phyloP scores from a whole-genome alignment of 2,888 invertebrate species.

The Philhelius pedissequus region DNA sequence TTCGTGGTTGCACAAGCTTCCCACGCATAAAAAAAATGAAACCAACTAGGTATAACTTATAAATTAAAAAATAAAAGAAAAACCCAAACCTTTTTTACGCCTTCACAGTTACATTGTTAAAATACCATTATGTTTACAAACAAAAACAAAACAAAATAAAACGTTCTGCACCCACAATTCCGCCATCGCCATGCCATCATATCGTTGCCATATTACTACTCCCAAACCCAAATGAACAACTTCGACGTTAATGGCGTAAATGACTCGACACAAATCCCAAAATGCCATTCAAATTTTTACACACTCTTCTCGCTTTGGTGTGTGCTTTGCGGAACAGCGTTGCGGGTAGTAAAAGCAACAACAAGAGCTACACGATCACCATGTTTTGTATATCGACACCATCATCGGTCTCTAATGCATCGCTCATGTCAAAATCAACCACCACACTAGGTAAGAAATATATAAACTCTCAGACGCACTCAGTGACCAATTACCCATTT shows the following conservation, averaged over 20 bases:
- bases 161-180: slow-evolving; percentile 64
- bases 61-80: slow-evolving; percentile 1
- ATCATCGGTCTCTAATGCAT: slow-evolving; percentile 55
- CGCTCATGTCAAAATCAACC: slow-evolving; percentile 55
- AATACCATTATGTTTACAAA: slow-evolving; percentile 12
- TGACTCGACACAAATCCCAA: slow-evolving; percentile 68
- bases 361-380: background rate
- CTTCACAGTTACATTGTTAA: slow-evolving; percentile 50
- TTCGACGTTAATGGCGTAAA: slow-evolving; percentile 65
- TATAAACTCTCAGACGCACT: slow-evolving; percentile 56
- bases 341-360: background rate
- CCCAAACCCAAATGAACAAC: slow-evolving; percentile 39
- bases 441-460: background rate
- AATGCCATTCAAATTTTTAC: slow-evolving; percentile 63
- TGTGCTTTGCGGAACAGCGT: too few relatives aligned
- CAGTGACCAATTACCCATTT: slow-evolving; percentile 68
- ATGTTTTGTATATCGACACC: slow-evolving; percentile 38
- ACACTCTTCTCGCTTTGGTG: background rate
- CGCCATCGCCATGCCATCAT: background rate
- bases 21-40: slow-evolving; percentile 34
- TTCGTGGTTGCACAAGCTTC: slow-evolving; percentile 33
- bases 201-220: background rate
- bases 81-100: slow-evolving; percentile 43
- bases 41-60: background rate
- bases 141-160: background rate